Conservation (phyloP, 2,888 invertebrate genomes). For the Boloria selene region DNA sequence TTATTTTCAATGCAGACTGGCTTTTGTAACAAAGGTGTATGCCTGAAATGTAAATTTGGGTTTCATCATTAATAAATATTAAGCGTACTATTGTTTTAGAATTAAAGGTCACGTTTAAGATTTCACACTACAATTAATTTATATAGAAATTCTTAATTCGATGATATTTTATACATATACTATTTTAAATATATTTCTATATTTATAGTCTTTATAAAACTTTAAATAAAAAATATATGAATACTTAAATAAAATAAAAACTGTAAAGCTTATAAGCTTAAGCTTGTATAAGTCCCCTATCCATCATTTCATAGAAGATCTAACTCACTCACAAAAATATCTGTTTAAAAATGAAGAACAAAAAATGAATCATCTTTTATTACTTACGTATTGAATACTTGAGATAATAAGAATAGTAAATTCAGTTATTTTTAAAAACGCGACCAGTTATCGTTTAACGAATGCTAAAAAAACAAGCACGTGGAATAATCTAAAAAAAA, state of each 20-base stretch:
- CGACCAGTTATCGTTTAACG: not conserved
- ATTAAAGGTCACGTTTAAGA: no score
- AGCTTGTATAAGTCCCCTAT: no score
- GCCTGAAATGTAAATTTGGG: slow-evolving; percentile 29
- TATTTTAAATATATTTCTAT: no score
- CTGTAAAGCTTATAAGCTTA: no score
- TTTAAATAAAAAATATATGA: no score
- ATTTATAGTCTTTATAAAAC: no score
- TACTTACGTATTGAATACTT: slow-evolving; percentile 8
- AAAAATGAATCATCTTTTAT: slow-evolving; percentile 13
- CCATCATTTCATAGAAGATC: no score
- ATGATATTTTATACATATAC: no score
- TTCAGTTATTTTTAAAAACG: slow-evolving; percentile 1
- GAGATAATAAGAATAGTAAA: slow-evolving; percentile 6
- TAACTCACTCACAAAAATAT: no score
- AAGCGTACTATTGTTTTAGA: not conserved
- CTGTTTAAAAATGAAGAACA: slow-evolving; percentile 2
- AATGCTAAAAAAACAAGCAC: not conserved
- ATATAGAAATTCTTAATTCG: no score
- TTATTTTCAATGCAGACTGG: slow-evolving; percentile 36
- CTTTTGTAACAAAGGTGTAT: slow-evolving; percentile 41
- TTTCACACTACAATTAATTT: no score
- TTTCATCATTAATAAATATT: slow-evolving; percentile 26
- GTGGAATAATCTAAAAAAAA: slow-evolving; percentile 3
- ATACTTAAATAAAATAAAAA: no score